Percentiles rank a stretch among this genome's conserved stretches.
Evolutionary conservation across 2,113 vertebrate genomes (phyloP).

Genomic region (Atrichornis clamosus): DNA sequence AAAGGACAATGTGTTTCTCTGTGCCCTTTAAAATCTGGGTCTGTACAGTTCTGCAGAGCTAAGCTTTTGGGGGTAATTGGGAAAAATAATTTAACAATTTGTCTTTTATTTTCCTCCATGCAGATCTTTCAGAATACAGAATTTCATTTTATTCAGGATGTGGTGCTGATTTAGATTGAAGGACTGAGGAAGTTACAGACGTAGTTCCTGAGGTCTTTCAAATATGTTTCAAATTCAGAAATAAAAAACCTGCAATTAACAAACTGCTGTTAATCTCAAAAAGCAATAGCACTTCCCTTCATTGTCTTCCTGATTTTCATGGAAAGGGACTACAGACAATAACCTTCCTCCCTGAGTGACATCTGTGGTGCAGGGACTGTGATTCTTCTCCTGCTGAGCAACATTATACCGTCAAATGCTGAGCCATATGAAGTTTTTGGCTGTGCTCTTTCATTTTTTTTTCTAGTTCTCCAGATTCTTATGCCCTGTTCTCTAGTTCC

Average conservation of each 20-base stretch:
- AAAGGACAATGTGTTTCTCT: neutral
- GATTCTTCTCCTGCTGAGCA: conserved; percentile 48
- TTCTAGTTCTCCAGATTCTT: conserved; percentile 48
- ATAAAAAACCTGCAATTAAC: neutral
- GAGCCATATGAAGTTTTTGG: conserved; percentile 52
- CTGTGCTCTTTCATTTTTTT: conserved; percentile 11
- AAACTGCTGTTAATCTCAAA: neutral
- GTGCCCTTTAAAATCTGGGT: neutral
- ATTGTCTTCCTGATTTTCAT: neutral
- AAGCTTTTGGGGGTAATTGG: neutral
- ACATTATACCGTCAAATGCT: conserved; percentile 16
- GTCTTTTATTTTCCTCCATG: neutral
- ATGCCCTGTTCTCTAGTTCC: conserved; percentile 67
- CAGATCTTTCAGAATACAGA: neutral
- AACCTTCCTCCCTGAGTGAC: neutral
- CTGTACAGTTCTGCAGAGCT: neutral
- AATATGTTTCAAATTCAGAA: neutral
- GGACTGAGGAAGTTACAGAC: neutral
- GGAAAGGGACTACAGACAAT: neutral
- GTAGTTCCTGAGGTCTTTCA: neutral
- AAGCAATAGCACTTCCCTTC: neutral
- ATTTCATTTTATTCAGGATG: neutral
- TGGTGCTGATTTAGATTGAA: neutral
- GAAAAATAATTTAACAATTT: neutral
- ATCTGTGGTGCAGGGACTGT: neutral